These are phyloP conservation scores for Sturnus vulgaris DNA, from an alignment of 2,113 vertebrate species.

Conservation along the genomic window DNA sequence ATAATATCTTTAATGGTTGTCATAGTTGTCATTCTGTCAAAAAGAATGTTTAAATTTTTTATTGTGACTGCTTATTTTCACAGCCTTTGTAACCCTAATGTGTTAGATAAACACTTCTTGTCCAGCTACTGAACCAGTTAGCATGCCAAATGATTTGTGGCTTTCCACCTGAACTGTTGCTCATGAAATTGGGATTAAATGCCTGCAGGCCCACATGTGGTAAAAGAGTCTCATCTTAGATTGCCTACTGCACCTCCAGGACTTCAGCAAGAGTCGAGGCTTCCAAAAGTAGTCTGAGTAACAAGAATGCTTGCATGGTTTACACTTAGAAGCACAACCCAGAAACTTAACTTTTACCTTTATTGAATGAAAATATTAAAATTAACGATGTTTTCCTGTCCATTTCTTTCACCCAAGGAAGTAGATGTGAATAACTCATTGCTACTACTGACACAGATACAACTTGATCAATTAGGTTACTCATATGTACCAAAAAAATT, in stretches of 20 bases:
- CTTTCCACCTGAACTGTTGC: conserved; percentile 29
- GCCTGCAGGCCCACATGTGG: neutral
- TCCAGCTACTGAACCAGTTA: conserved; percentile 11
- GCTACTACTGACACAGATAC: neutral
- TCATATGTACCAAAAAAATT: neutral
- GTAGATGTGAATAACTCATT: neutral
- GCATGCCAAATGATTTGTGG: conserved; percentile 1
- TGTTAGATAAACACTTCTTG: conserved; percentile 36
- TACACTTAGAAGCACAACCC: neutral
- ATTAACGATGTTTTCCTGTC: neutral
- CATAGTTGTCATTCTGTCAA: neutral
- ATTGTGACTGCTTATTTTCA: conserved; percentile 12
- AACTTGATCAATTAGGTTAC: neutral
- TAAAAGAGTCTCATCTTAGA: neutral
- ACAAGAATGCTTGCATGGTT: neutral
- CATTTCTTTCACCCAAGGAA: neutral
- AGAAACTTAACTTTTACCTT: neutral
- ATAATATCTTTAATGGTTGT: neutral
- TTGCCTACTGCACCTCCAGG: neutral
- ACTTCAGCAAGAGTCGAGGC: neutral
- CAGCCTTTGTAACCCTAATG: conserved; percentile 7
- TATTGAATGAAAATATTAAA: neutral
- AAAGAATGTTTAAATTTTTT: neutral
- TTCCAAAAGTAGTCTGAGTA: neutral
- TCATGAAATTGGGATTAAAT: neutral